These are phyloP conservation scores for Arothron firmamentum DNA, from an alignment of 2,113 vertebrate genomes.

Conservation along the genomic window DNA sequence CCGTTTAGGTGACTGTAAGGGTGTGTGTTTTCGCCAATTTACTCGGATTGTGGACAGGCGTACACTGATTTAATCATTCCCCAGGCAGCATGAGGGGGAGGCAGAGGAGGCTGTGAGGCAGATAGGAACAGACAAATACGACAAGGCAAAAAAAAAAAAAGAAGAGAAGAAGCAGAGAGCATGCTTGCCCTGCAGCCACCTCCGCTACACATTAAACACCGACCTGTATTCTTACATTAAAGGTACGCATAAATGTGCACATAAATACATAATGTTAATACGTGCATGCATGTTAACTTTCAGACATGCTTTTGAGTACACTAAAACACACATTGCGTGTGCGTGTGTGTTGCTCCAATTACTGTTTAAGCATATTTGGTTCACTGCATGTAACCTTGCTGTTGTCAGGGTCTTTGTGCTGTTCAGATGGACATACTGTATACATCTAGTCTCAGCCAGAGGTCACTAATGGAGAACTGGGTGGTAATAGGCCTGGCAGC, in stretches of 20 bases:
- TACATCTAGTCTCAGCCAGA: conserved; percentile 51
- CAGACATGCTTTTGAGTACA: background rate
- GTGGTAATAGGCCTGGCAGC: conserved; percentile 63
- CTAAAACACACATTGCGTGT: background rate
- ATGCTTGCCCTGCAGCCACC: conserved; percentile 48
- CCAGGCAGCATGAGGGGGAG: conserved; percentile 63
- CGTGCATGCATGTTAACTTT: background rate
- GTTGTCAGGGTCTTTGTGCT: conserved; percentile 19
- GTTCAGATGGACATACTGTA: conserved; percentile 31
- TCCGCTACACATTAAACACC: conserved; percentile 54
- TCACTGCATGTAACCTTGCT: conserved; percentile 34
- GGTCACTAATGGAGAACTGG: conserved; percentile 68
- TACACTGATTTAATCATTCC: conserved; percentile 74
- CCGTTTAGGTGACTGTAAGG: conserved; percentile 20
- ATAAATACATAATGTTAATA: conserved; percentile 4
- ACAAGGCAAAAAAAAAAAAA: conserved; percentile 68
- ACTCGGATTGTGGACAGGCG: conserved; percentile 66
- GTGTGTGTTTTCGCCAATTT: conserved; percentile 51
- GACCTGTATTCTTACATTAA: conserved; percentile 41
- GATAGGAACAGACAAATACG: conserved; percentile 74
- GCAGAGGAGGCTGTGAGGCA: conserved; percentile 68
- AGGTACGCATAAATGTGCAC: conserved; percentile 25
- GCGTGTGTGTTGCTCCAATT: background rate
- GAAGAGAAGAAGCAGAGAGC: conserved; percentile 32
- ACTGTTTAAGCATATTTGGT: conserved; percentile 1